A percentile compares a stretch with the other conserved stretches of the same genome.
These are phyloP conservation scores for Beris morrisii DNA, from an alignment of 2,888 invertebrate species.

Conservation along the genomic window DNA sequence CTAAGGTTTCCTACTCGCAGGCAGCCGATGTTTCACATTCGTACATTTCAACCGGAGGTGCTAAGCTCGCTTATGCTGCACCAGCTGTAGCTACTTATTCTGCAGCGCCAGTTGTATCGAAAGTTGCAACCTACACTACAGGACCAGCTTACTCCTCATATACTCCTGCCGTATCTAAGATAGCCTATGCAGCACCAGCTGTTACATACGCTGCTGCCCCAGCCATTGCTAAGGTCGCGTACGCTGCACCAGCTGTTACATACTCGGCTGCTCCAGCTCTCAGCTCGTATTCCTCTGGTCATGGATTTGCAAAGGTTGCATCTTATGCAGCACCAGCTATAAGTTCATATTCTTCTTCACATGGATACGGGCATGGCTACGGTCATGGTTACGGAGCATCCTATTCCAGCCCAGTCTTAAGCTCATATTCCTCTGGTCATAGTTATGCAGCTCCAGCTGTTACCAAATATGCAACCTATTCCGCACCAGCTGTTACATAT, in stretches of 20 bases:
- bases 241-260: slow-evolving; percentile 37
- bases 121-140: slow-evolving; percentile 29
- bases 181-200: slow-evolving; percentile 39
- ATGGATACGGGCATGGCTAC: too few species aligned
- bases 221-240: slow-evolving; percentile 36
- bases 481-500: slow-evolving; percentile 1
- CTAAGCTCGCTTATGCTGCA: slow-evolving; percentile 44
- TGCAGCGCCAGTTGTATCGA: slow-evolving; percentile 46
- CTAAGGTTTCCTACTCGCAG: slow-evolving; percentile 34
- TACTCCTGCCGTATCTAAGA: slow-evolving; percentile 13
- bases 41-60: slow-evolving; percentile 46
- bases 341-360: too few species aligned
- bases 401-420: slow-evolving; percentile 29
- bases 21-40: slow-evolving; percentile 45
- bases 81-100: slow-evolving; percentile 41
- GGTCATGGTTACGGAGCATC: slow-evolving; percentile 1
- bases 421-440: slow-evolving; percentile 2
- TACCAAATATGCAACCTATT: slow-evolving; percentile 36
- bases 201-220: slow-evolving; percentile 36
- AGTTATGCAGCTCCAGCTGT: slow-evolving; percentile 39
- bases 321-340: too few species aligned
- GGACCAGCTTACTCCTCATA: too few species aligned
- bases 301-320: background rate
- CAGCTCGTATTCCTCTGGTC: slow-evolving; percentile 11
- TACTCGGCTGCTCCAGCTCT: slow-evolving; percentile 33